Percentiles rank a stretch among this genome's conserved stretches.
Evolutionary conservation across 2,797 vertebrate genomes (phyloP).

Genomic region (Lithobates pipiens): DNA sequence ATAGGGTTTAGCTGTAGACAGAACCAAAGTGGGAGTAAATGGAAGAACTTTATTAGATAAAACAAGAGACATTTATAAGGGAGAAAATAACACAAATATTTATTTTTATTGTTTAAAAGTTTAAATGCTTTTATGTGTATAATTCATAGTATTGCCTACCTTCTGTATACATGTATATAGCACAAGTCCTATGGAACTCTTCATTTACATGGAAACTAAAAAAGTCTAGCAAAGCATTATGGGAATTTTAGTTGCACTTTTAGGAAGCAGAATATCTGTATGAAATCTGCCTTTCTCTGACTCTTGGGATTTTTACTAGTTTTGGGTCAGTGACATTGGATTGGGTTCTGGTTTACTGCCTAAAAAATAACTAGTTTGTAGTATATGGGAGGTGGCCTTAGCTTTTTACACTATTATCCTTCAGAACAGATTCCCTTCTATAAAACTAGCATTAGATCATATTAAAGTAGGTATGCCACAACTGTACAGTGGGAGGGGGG

Average conservation of each 20-base stretch:
- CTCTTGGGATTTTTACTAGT: too few species aligned
- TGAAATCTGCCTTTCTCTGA: not conserved
- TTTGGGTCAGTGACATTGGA: too few species aligned
- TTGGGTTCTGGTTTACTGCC: too few species aligned
- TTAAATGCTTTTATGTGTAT: constrained; percentile 21
- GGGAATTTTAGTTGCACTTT: not conserved
- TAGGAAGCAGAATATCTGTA: too few species aligned
- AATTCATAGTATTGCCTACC: not conserved
- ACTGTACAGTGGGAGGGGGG: too few species aligned
- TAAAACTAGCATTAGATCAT: not conserved
- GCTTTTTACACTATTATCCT: not conserved
- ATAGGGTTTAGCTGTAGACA: not conserved
- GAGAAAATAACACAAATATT: constrained; percentile 2
- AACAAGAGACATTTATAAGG: constrained; percentile 1
- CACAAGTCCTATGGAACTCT: constrained; percentile 6
- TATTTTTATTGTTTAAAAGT: constrained; percentile 22
- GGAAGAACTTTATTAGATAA: not conserved
- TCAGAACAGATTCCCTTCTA: not conserved
- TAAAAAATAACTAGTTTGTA: too few species aligned
- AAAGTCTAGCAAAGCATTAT: constrained; percentile 29
- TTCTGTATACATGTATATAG: constrained; percentile 61
- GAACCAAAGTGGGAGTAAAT: constrained; percentile 9
- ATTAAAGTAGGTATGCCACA: not conserved
- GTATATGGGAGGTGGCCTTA: not conserved
- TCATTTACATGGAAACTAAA: not conserved